phyloP scores from a whole-genome alignment of 2,797 vertebrate species.

The Podargus strigoides region DNA sequence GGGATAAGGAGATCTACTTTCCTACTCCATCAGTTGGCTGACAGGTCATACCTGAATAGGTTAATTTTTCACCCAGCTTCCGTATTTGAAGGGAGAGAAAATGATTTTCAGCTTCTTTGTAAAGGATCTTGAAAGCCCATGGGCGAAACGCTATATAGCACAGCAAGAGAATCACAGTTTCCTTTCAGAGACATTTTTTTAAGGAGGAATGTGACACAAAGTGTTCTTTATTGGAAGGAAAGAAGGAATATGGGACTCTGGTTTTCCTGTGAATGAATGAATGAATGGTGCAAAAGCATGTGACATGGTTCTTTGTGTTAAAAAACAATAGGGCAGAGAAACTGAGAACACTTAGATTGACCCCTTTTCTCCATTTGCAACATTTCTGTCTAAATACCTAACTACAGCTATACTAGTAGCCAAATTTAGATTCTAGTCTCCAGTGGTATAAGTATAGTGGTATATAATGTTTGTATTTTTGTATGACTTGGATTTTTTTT shows the following conservation, averaged over 20 bases:
- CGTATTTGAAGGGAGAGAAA: neutral
- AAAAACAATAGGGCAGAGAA: conserved; percentile 24
- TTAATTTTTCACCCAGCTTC: neutral
- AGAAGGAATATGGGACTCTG: conserved; percentile 17
- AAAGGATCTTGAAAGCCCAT: neutral
- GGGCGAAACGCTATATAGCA: conserved; percentile 17
- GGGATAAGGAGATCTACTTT: neutral
- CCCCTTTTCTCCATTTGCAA: neutral
- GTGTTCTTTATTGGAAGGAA: conserved; percentile 25
- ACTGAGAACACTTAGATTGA: neutral
- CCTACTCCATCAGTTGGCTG: neutral
- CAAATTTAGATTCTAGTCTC: neutral
- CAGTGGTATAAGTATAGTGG: neutral
- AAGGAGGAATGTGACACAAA: conserved; percentile 24
- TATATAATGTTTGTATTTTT: neutral
- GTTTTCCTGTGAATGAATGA: conserved; percentile 12
- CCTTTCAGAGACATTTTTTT: conserved; percentile 33
- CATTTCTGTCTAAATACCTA: neutral
- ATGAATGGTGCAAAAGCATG: neutral
- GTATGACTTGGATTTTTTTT: neutral
- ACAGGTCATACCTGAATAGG: neutral
- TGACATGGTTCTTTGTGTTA: conserved; percentile 1
- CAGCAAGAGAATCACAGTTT: neutral
- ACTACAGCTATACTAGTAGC: neutral
- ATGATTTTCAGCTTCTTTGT: conserved; percentile 22